A percentile compares a stretch with the other conserved stretches of the same genome.
Conservation (phyloP, 2,888 invertebrate genomes). For the Microctonus brassicae region DNA sequence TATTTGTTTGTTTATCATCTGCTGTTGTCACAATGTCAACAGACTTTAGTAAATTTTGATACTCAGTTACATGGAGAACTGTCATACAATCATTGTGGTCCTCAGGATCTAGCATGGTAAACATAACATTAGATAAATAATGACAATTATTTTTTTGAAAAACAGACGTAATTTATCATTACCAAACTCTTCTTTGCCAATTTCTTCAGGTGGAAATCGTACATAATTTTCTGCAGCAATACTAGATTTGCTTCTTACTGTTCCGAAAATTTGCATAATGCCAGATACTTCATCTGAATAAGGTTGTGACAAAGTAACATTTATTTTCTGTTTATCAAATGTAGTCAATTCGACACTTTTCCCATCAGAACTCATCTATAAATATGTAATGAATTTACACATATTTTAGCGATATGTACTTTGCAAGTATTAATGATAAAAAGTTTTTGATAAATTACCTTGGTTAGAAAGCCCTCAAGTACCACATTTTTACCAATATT, state of each 20-base stretch:
- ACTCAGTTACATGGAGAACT: constrained; percentile 1
- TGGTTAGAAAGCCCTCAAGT: constrained; percentile 56
- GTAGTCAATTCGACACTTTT: constrained; percentile 58
- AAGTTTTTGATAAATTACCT: constrained; percentile 46
- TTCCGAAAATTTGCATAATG: constrained; percentile 60
- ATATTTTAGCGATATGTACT: not conserved
- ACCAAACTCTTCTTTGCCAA: constrained; percentile 54
- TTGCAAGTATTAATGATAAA: too few species aligned
- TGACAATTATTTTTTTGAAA: not conserved
- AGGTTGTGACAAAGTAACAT: constrained; percentile 56
- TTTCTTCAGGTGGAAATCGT: constrained; percentile 49
- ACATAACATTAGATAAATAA: not conserved
- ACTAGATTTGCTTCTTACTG: constrained; percentile 57
- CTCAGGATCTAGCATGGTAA: not conserved
- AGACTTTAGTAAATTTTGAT: not conserved
- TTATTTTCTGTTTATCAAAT: constrained; percentile 57
- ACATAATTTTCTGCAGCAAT: constrained; percentile 53
- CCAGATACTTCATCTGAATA: constrained; percentile 53
- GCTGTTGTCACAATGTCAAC: not conserved
- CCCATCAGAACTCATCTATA: constrained; percentile 56
- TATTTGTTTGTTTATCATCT: not conserved
- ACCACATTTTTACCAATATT: constrained; percentile 55
- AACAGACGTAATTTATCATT: constrained; percentile 23
- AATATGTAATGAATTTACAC: not conserved
- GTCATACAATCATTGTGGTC: constrained; percentile 16